These are phyloP conservation scores for Pelecanoides urinatrix DNA, from an alignment of 2,113 vertebrate genomes.

Conservation along the genomic window DNA sequence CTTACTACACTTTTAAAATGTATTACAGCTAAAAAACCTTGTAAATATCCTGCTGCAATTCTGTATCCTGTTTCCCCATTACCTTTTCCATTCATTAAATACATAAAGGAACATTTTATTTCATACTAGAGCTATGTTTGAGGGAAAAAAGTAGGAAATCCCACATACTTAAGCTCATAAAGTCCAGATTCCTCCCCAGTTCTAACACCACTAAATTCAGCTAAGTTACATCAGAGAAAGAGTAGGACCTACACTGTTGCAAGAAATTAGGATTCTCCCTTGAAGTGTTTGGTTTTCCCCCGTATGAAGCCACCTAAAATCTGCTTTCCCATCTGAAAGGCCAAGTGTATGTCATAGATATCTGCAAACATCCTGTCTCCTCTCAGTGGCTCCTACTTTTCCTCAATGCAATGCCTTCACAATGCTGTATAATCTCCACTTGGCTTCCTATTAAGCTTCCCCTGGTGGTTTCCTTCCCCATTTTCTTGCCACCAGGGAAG, in stretches of 20 bases:
- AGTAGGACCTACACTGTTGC: neutral
- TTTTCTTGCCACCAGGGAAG: neutral
- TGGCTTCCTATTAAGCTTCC: neutral
- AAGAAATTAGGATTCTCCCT: neutral
- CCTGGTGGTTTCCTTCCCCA: neutral
- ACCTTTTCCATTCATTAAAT: neutral
- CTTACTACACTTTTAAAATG: neutral
- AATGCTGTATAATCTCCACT: neutral
- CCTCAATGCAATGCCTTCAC: neutral
- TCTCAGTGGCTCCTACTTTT: neutral
- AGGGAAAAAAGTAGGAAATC: neutral
- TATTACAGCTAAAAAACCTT: neutral
- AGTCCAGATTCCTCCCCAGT: neutral
- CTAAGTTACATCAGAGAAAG: neutral
- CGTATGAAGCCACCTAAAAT: neutral
- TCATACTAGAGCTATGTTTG: neutral
- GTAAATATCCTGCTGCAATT: neutral
- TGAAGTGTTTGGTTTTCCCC: neutral
- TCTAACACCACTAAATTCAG: neutral
- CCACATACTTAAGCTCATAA: neutral
- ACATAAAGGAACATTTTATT: neutral
- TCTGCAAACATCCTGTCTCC: neutral
- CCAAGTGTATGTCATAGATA: neutral
- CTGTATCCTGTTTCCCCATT: neutral
- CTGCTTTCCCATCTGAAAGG: neutral